Conservation (phyloP, 2,888 invertebrate genomes). For the Aporophyla lueneburgensis region DNA sequence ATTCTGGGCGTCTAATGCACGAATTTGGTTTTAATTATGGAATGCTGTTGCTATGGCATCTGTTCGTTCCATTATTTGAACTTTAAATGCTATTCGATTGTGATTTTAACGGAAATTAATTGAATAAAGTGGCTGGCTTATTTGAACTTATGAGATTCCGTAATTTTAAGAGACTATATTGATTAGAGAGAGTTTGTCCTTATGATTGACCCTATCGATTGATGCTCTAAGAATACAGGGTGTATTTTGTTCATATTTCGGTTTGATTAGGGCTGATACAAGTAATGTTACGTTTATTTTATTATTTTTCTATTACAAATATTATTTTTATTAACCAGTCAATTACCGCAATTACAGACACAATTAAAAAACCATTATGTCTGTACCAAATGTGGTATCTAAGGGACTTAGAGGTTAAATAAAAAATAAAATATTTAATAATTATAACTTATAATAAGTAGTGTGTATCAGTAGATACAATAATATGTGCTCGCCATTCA, state of each 20-base stretch:
- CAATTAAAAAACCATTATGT: too few species aligned
- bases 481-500: neutral
- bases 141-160: neutral
- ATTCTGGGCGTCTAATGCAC: constrained; percentile 87
- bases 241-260: neutral
- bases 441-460: neutral
- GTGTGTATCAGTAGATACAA: too few species aligned
- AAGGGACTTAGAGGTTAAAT: too few species aligned
- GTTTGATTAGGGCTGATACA: neutral
- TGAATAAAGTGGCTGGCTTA: neutral
- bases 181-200: neutral
- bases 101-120: neutral
- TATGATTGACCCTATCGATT: neutral
- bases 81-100: constrained; percentile 21
- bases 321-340: too few species aligned
- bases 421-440: neutral
- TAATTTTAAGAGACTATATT: neutral
- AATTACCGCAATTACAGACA: too few species aligned
- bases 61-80: constrained; percentile 42
- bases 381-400: too few species aligned
- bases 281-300: too few species aligned
- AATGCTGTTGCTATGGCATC: constrained; percentile 67
- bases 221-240: too few species aligned
- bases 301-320: neutral
- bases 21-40: constrained; percentile 87